Percentiles rank a stretch among this genome's conserved stretches.
These are phyloP conservation scores for Chionomys nivalis DNA, from an alignment of 2,113 vertebrate species.

Conservation along the genomic window DNA sequence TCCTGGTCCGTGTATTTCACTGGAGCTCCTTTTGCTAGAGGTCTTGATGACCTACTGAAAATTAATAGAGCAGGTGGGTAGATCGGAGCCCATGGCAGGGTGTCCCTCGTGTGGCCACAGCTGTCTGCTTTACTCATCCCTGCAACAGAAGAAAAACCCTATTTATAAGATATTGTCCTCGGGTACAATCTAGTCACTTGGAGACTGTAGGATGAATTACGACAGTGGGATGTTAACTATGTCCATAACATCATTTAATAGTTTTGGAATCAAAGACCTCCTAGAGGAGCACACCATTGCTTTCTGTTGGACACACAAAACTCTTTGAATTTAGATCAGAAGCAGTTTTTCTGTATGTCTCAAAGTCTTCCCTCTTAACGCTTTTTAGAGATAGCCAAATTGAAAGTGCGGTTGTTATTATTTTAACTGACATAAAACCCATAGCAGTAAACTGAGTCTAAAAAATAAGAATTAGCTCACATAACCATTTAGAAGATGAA, in stretches of 20 bases:
- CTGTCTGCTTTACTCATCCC: background rate
- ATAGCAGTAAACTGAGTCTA: background rate
- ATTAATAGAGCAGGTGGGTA: background rate
- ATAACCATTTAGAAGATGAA: background rate
- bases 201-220: background rate
- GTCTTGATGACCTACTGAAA: background rate
- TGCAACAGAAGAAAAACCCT: background rate
- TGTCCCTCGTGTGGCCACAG: background rate
- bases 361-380: background rate
- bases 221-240: background rate
- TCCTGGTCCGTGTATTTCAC: background rate
- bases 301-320: background rate
- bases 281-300: background rate
- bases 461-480: background rate
- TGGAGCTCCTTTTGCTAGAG: background rate
- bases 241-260: background rate
- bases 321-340: background rate
- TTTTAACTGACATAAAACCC: conserved; percentile 22
- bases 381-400: background rate
- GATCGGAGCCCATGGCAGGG: background rate
- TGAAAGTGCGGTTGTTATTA: background rate
- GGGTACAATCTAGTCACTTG: background rate
- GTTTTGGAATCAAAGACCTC: background rate
- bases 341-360: background rate
- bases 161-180: background rate